These are phyloP conservation scores for Eleutherodactylus coqui DNA, from an alignment of 2,797 vertebrate genomes.

Conservation along the genomic window DNA sequence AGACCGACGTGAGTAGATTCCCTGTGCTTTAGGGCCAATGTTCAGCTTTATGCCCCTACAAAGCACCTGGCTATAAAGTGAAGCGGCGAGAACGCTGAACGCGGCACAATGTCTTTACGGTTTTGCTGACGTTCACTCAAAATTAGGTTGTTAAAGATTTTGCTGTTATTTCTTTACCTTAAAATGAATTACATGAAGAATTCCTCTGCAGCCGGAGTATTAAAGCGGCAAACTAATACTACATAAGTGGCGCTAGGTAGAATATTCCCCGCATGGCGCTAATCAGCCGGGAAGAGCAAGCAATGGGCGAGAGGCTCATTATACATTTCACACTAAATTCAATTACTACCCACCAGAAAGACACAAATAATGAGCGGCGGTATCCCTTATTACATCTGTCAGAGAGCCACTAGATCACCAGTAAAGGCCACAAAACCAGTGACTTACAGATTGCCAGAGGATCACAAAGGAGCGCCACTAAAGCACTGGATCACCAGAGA, in stretches of 20 bases:
- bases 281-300: not conserved
- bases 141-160: conserved; percentile 29
- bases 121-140: not conserved
- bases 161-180: conserved; percentile 6
- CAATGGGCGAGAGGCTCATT: too few species aligned
- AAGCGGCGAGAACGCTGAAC: not conserved
- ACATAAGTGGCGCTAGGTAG: not conserved
- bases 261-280: not conserved
- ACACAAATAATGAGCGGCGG: too few species aligned
- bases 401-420: too few species aligned
- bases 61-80: not conserved
- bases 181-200: not conserved
- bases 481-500: too few species aligned
- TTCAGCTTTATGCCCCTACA: not conserved
- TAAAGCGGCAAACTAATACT: not conserved
- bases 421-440: too few species aligned
- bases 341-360: too few species aligned
- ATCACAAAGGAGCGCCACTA: too few species aligned
- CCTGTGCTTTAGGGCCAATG: not conserved
- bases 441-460: too few species aligned
- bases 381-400: too few species aligned
- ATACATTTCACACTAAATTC: too few species aligned
- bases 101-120: not conserved
- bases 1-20: too few species aligned
- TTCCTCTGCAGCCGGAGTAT: not conserved